Evolutionary conservation across 2,888 invertebrate genomes (phyloP), one percentile per base, ranked within the genome.

Genomic region (Scrobipalpa costella): DNA sequence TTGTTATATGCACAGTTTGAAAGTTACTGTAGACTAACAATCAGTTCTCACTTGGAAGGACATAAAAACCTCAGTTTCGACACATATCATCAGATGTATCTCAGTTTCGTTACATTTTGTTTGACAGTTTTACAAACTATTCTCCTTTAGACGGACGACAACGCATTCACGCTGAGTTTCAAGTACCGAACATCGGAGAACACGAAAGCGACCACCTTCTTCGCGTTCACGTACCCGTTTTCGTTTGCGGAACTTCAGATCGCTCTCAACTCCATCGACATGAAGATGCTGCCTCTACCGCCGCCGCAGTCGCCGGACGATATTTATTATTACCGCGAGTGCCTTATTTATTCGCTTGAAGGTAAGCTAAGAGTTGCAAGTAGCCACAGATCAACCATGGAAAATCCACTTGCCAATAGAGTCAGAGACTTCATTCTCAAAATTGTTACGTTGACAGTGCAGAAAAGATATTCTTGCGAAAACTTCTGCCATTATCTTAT

Each of bases 161-260:
- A 94, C 73, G 94, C 95, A 63, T 96, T 96, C 81, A 94, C 94
- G 1, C 86, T 96, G 70, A 95, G 94, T 68, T 96, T 96, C 85
- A 94, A 94, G 78, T 95, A 94, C 81, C 92, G 93, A 27, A 94
- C 95, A 17, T 93, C 93, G 63, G 96, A 95, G 73, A 96, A 94
- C 88, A 73, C 91, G 2, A 93, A 94, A 67, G 94, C 95, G 19
- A 94, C 95, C 5, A 95, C 95, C 7, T 98, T 96, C 86, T 96
- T 98, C 88, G 97, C 98, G 0, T 98, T 98, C 85, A 97, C 97
- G 7, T 98, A 96, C 85, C 98, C 98, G 1, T 98, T 95, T 87
- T 95, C 97, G 0, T 98, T 97, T 79, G 93, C 93, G 0, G 97
- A 98, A 74, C 92, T 96, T 61, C 96, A 96, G 83, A 94, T 94